Conservation (phyloP, 2,113 vertebrate species). For the Istiophorus platypterus region DNA sequence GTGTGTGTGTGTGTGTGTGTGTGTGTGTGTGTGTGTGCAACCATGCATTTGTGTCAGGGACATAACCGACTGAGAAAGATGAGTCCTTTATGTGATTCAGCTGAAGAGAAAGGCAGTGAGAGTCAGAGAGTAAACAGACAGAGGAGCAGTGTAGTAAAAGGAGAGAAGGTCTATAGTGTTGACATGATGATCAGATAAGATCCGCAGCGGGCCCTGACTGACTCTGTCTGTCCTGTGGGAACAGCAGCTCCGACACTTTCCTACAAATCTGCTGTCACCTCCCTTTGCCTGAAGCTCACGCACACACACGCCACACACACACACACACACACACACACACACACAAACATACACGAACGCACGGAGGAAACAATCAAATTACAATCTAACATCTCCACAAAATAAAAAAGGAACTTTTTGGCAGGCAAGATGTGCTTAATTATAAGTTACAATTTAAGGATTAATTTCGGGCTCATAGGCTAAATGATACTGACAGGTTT, state of each 20-base stretch:
- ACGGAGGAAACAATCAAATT: conserved; percentile 51
- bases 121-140: conserved; percentile 61
- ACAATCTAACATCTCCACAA: not conserved
- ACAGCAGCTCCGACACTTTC: conserved; percentile 59
- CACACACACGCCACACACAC: conserved; percentile 9
- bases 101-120: conserved; percentile 27
- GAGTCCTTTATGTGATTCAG: conserved; percentile 68
- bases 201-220: conserved; percentile 69
- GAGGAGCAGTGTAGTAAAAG: conserved; percentile 49
- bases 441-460: not conserved
- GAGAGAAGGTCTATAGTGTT: conserved; percentile 68
- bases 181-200: conserved; percentile 80
- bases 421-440: conserved; percentile 20
- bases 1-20: conserved; percentile 43
- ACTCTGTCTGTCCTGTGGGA: conserved; percentile 75
- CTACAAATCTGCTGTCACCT: conserved; percentile 55
- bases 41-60: conserved; percentile 52
- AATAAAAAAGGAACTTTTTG: conserved; percentile 23
- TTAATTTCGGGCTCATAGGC: conserved; percentile 10
- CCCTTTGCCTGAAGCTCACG: conserved; percentile 8
- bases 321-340: conserved; percentile 14
- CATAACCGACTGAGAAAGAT: conserved; percentile 59
- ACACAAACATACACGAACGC: conserved; percentile 21
- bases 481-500: not conserved
- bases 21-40: conserved; percentile 31